Evolutionary conservation across 2,113 vertebrate species (phyloP), one percentile per base, ranked within the genome.

Genomic region (Tetrao urogallus): DNA sequence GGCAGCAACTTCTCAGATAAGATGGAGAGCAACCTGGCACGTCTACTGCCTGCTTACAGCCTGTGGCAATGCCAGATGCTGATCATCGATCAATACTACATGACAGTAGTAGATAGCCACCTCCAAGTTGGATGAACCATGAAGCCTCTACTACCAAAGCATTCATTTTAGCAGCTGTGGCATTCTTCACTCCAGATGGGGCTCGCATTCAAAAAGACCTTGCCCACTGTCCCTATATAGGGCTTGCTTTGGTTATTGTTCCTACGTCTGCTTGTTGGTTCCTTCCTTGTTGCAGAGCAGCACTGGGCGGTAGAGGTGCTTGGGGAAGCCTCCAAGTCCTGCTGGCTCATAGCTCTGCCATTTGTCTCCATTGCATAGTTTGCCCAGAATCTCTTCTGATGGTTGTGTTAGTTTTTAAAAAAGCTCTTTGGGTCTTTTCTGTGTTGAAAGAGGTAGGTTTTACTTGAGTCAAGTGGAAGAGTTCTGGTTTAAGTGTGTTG

Each of bases 381-480:
- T 86, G 50, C 18, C 50, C 47, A 38, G 61, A 82, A n/a, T 43
- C 30, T 30, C 11, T 82, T 36, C 43, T 36, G 8, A 11, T 57
- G 70, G 38, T 57, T 38, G 47, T 13, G 2, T 6, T 65, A 48
- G 18, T 43, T 32, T 30, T n/a, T n/a, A n/a, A 20, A n/a, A 20
- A 58, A 58, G 34, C 47, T 87, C 66, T 3, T 22, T 2, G 25
- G 30, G 15, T 43, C 7, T 79, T 7, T 43, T 34, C 22, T 61
- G 40, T 57, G 65, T 18, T 48, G 8, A 25, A 50, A 52, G 66
- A 89, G 52, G 20, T 19, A 19, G 8, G 74, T 66, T 69, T 86
- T 65, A 16, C 27, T 17, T 0, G 0, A 14, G 8, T 45, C 9
- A 7, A 2, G 1, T 30, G 58, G 61, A 77, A 19, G 10, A 43